Conservation (phyloP, 2,113 vertebrate species). For the Triplophysa siluroides region DNA sequence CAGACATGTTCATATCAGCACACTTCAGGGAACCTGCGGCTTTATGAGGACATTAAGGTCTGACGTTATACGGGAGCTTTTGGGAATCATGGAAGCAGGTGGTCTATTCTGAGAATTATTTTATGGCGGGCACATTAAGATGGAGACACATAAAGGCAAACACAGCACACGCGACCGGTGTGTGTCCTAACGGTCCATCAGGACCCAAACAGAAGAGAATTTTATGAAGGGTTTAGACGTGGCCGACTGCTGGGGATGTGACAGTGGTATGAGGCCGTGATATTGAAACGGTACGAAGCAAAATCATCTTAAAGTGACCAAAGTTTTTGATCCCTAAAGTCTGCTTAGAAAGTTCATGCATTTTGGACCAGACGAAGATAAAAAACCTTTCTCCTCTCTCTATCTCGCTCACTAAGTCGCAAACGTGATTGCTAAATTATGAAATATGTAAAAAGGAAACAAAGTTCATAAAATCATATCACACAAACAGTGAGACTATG, state of each 20-base stretch:
- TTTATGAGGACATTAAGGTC: constrained; percentile 40
- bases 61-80: constrained; percentile 26
- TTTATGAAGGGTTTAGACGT: constrained; percentile 31
- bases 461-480: too few relatives aligned
- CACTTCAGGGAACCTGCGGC: constrained; percentile 23
- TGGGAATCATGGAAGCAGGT: constrained; percentile 18
- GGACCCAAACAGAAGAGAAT: constrained; percentile 18
- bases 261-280: neutral
- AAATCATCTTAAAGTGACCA: neutral
- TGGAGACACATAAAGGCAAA: constrained; percentile 18
- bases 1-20: constrained; percentile 40
- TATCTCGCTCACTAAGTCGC: too few relatives aligned
- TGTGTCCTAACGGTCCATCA: neutral
- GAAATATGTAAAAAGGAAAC: too few relatives aligned
- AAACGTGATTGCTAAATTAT: too few relatives aligned
- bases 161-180: neutral
- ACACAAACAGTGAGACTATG: too few relatives aligned
- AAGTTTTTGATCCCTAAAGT: too few relatives aligned
- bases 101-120: neutral
- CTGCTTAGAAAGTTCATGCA: too few relatives aligned
- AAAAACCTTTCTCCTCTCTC: too few relatives aligned
- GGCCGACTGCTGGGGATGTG: neutral
- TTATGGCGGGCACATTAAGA: constrained; percentile 24
- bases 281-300: neutral
- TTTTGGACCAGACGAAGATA: too few relatives aligned